phyloP scores from a whole-genome alignment of 2,113 vertebrate species.

The Athene cunicularia region DNA sequence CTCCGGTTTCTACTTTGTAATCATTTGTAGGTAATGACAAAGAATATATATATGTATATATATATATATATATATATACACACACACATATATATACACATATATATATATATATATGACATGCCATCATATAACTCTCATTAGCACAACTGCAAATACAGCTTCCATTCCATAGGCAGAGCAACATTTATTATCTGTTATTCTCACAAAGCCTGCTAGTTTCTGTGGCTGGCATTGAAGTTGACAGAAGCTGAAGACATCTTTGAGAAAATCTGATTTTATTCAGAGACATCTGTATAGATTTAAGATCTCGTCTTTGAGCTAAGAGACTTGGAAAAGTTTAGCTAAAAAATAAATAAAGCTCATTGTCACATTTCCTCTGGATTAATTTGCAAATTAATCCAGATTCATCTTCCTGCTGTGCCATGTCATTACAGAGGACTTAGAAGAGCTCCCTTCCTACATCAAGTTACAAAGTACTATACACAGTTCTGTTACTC shows the following conservation, averaged over 20 bases:
- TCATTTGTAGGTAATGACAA: background rate
- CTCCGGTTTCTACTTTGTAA: background rate
- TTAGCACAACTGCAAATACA: background rate
- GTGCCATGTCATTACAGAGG: background rate
- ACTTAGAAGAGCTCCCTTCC: constrained; percentile 13
- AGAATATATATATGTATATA: background rate
- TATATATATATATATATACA: too few species aligned
- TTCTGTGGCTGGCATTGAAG: background rate
- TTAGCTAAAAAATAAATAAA: background rate
- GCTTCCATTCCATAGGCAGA: background rate
- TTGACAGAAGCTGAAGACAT: background rate
- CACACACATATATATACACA: background rate
- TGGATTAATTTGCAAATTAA: constrained; percentile 22
- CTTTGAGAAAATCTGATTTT: background rate
- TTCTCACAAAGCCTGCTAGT: background rate
- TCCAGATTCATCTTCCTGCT: background rate
- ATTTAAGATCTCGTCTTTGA: background rate
- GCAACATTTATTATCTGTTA: background rate
- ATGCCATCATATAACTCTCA: background rate
- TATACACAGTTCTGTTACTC: background rate
- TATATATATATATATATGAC: background rate
- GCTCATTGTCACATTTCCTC: background rate
- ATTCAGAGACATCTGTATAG: background rate
- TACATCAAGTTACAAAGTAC: background rate
- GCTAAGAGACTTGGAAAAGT: background rate